Conservation (phyloP, 2,113 vertebrate genomes). For the Castor canadensis region DNA sequence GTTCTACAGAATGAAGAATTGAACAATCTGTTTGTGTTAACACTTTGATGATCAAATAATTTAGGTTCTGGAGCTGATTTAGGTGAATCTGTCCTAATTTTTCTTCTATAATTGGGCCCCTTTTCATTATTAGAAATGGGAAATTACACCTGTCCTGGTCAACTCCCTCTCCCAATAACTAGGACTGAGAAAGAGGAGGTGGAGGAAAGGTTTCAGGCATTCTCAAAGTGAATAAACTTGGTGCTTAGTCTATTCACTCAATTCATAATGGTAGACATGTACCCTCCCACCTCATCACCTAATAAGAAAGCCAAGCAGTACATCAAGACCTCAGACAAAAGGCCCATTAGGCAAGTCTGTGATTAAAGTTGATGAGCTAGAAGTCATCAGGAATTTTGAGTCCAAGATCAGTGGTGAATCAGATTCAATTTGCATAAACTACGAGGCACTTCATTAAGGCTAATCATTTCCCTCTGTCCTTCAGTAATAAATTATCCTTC, state of each 20-base stretch:
- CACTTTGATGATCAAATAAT: not conserved
- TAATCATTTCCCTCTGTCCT: constrained; percentile 69
- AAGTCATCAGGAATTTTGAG: constrained; percentile 68
- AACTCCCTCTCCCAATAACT: not conserved
- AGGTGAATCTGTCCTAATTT: not conserved
- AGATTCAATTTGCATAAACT: constrained; percentile 76
- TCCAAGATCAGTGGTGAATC: constrained; percentile 66
- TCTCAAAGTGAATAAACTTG: not conserved
- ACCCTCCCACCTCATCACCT: not conserved
- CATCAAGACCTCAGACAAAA: constrained; percentile 52
- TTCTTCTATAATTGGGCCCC: not conserved
- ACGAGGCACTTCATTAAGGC: constrained; percentile 69
- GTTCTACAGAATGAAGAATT: not conserved
- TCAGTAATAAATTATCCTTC: constrained; percentile 68
- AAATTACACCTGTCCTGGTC: not conserved
- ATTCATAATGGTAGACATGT: not conserved
- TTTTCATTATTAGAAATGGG: not conserved
- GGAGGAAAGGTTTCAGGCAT: not conserved
- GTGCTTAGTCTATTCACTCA: not conserved
- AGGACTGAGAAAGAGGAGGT: not conserved
- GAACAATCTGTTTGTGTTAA: not conserved
- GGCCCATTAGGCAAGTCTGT: constrained; percentile 52
- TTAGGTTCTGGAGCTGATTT: not conserved
- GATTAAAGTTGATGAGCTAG: constrained; percentile 71
- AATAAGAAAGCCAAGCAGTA: constrained; percentile 32